phyloP scores from a whole-genome alignment of 2,888 invertebrate species.

The Notodonta dromedarius region DNA sequence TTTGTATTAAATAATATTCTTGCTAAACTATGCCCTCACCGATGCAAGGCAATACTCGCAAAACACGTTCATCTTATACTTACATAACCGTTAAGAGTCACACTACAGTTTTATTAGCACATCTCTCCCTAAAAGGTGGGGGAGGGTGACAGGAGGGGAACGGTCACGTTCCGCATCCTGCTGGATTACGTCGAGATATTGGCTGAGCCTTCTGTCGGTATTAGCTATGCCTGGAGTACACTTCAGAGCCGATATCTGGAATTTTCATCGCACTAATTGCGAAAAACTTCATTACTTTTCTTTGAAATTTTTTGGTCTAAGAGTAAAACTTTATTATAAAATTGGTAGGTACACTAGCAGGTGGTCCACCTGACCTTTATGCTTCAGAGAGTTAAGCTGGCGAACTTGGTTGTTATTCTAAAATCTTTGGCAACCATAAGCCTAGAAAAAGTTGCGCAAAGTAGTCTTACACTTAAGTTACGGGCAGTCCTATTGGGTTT shows the following conservation, averaged over 20 bases:
- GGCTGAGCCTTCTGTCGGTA: conserved; percentile 25
- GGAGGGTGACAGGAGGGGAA: background rate
- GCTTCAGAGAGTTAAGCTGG: no score
- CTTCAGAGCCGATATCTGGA: conserved; percentile 16
- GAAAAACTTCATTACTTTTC: background rate
- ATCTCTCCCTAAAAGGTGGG: background rate
- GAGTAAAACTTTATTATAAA: background rate
- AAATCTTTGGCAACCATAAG: no score
- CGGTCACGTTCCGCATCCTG: conserved; percentile 31
- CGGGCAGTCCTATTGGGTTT: no score
- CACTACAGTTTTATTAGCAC: conserved; percentile 18
- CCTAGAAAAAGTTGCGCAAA: no score
- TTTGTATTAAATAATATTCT: no score
- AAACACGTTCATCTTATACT: no score
- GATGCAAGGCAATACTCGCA: no score
- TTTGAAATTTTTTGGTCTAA: background rate
- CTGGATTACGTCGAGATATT: conserved; percentile 37
- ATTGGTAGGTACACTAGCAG: no score
- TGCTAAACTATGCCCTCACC: no score
- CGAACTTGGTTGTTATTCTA: no score
- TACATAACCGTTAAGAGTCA: background rate
- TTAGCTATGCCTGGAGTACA: conserved; percentile 20
- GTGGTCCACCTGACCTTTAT: no score
- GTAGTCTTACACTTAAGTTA: no score
- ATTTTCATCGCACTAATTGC: conserved; percentile 12